A percentile compares a stretch with the other conserved stretches of the same genome.
Conservation (phyloP, 2,113 vertebrate species). For the Nicator chloris region DNA sequence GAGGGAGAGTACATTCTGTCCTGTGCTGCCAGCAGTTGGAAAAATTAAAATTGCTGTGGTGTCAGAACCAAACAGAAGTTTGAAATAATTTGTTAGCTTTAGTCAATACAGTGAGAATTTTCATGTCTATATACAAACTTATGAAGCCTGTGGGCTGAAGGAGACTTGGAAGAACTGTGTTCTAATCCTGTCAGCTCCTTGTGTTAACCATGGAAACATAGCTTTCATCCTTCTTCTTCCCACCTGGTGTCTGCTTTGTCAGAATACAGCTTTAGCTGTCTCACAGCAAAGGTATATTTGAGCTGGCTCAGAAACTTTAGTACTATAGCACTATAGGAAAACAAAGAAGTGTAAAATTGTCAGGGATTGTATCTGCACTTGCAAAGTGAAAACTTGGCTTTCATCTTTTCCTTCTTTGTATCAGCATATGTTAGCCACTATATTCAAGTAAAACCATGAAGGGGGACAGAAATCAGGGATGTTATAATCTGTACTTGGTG, state of each 20-base stretch:
- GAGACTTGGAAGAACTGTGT: neutral
- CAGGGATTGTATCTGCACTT: neutral
- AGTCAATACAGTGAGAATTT: neutral
- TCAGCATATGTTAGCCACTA: neutral
- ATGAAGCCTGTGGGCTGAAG: neutral
- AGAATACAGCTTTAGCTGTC: neutral
- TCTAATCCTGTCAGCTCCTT: neutral
- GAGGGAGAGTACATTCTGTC: neutral
- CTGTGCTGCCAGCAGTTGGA: neutral
- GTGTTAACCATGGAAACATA: neutral
- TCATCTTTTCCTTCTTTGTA: neutral
- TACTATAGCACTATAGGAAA: neutral
- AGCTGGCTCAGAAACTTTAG: neutral
- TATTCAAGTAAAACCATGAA: neutral
- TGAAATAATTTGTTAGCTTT: neutral
- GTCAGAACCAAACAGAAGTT: neutral
- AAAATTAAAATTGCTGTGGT: neutral
- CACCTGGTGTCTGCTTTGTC: neutral
- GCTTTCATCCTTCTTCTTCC: neutral
- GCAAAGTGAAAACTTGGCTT: neutral
- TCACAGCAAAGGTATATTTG: neutral
- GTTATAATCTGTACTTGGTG: neutral
- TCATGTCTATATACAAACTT: neutral
- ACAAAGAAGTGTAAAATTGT: neutral
- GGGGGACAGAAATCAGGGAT: neutral